These are phyloP conservation scores for Oppia nitens DNA, from an alignment of 1,140 invertebrate genomes.

Conservation along the genomic window DNA sequence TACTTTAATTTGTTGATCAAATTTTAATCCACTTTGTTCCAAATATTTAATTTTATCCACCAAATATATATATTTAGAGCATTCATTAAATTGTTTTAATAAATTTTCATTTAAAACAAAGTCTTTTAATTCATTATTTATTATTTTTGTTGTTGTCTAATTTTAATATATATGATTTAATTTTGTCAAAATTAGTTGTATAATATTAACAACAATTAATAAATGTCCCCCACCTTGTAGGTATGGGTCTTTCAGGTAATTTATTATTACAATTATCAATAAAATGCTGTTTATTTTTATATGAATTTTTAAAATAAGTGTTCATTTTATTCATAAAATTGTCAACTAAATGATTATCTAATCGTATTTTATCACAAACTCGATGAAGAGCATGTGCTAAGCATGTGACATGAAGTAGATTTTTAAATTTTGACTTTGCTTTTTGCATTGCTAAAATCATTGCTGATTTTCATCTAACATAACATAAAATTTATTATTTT, in stretches of 20 bases:
- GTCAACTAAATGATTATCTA: background rate
- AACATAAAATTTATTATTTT: background rate
- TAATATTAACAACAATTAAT: background rate
- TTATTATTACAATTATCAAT: background rate
- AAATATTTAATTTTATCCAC: background rate
- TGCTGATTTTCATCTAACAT: background rate
- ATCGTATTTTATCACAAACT: background rate
- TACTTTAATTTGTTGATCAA: background rate
- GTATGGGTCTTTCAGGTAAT: background rate
- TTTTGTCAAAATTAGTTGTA: background rate
- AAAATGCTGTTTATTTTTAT: background rate
- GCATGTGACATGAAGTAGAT: background rate
- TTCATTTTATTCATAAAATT: background rate
- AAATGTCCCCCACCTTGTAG: background rate
- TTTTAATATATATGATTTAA: background rate
- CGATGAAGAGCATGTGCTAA: background rate
- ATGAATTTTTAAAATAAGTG: background rate
- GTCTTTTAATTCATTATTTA: background rate
- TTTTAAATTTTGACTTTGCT: background rate
- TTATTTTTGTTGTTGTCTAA: background rate
- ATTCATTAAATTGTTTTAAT: background rate
- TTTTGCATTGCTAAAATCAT: background rate
- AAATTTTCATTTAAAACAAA: background rate
- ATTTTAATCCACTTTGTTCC: background rate
- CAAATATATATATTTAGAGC: background rate